Percentiles rank a stretch among this genome's conserved stretches.
phyloP scores from a whole-genome alignment of 2,113 vertebrate genomes.

The Gambusia holbrooki region DNA sequence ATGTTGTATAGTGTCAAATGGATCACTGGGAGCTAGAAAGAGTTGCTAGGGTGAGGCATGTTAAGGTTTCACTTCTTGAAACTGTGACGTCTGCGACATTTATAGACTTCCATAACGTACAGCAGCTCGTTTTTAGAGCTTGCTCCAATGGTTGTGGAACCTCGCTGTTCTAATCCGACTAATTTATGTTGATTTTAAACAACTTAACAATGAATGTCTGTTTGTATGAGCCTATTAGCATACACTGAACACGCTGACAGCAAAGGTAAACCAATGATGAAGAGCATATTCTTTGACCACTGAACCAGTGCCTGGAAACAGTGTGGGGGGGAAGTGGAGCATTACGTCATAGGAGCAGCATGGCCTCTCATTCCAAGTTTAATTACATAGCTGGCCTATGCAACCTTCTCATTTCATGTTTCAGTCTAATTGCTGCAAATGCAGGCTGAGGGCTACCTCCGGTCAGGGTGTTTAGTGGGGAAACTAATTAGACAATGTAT shows the following conservation, averaged over 20 bases:
- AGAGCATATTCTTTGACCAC: background rate
- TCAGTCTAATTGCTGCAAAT: constrained; percentile 65
- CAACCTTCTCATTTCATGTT: constrained; percentile 63
- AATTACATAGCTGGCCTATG: constrained; percentile 69
- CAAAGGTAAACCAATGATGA: constrained; percentile 8
- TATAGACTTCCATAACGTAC: background rate
- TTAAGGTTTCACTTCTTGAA: background rate
- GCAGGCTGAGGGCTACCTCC: constrained; percentile 45
- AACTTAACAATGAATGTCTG: background rate
- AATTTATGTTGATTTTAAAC: too few relatives aligned
- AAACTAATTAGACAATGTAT: constrained; percentile 57
- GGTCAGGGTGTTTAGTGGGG: constrained; percentile 41
- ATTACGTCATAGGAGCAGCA: constrained; percentile 37
- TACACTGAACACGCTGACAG: background rate
- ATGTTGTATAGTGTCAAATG: background rate
- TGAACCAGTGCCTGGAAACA: background rate
- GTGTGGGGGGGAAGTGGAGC: background rate
- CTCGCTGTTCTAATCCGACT: background rate
- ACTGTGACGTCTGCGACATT: background rate
- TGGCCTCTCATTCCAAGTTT: constrained; percentile 61
- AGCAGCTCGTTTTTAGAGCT: background rate
- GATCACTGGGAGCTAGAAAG: background rate
- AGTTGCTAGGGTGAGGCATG: background rate
- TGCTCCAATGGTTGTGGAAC: background rate
- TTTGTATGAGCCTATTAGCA: background rate